Base-by-base conservation (phyloP, 2,113 vertebrate genomes). In the Bujurquina vittata region DNA sequence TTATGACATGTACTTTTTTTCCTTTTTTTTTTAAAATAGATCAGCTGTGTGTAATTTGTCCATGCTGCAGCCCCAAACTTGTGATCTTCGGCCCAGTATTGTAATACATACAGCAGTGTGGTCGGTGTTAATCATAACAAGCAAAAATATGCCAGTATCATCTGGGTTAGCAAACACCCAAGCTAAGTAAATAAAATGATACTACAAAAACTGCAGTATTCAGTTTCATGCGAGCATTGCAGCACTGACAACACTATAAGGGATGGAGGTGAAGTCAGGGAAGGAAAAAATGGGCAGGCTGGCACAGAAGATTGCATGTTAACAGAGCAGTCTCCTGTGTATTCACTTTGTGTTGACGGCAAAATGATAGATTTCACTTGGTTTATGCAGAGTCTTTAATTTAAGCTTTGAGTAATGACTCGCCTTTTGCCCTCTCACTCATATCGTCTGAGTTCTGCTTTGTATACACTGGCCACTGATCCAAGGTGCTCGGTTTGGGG, bases 341-440 rank as follows among this genome's bases (percentile, higher is more conserved):
- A 86, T 86, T 55, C 77, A 84, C 59, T 84, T 63, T 82, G 81
- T 75, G 88, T 83, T 91, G 91, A 92, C 11, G 58, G 80, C 81
- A 89, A 95, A 94, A 95, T 95, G 54, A 94, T 89, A 92, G 80
- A 91, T 94, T 90, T 84, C 81, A 65, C 82, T 86, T 84, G 93
- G 93, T 93, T 93, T 91, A 81, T 75, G 7, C 84, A 12, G 9
- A 87, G 86, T 77, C 92, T 93, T 88, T 94, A 91, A 94, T 94
- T 94, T 92, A 65, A 85, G 72, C 78, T 85, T 85, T 84, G 91
- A 84, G 90, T 94, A 93, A 94, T 90, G 90, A 89, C 84, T 90
- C 84, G 85, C 90, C 91, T 86, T 88, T 84, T 90, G 87, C 84
- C 89, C 87, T 90, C 87, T 89, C 62, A 80, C 91, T 89, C 90